phyloP scores from a whole-genome alignment of 2,113 vertebrate species.

The Xerus inauris region DNA sequence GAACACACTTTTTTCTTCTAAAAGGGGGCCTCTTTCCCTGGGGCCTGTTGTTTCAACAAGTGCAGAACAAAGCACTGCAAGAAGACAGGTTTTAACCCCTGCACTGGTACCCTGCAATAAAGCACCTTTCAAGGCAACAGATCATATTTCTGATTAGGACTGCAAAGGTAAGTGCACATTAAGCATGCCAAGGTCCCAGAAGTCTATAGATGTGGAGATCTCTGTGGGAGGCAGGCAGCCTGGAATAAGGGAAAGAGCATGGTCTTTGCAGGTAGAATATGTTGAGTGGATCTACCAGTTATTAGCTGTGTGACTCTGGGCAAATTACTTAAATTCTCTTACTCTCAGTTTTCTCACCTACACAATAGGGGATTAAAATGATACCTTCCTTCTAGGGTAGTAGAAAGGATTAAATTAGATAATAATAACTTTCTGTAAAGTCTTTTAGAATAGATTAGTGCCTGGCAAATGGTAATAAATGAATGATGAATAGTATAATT shows the following conservation, averaged over 20 bases:
- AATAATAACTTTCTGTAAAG: conserved; percentile 14
- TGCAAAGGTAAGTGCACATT: neutral
- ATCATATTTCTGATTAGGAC: conserved; percentile 54
- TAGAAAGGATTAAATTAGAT: conserved; percentile 44
- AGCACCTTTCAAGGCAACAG: conserved; percentile 59
- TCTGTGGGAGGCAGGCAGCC: neutral
- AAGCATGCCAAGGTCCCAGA: conserved; percentile 24
- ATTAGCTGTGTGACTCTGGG: neutral
- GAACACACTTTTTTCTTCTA: neutral
- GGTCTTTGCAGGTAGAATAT: conserved; percentile 39
- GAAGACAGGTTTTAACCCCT: neutral
- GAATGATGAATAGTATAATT: neutral
- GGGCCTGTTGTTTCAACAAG: conserved; percentile 57
- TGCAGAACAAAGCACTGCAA: conserved; percentile 53
- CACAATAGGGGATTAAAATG: conserved; percentile 3
- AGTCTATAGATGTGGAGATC: conserved; percentile 16
- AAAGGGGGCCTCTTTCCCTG: conserved; percentile 36
- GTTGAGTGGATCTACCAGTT: neutral
- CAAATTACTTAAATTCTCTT: conserved; percentile 18
- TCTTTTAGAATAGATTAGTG: conserved; percentile 30
- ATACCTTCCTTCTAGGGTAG: neutral
- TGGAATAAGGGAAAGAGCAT: conserved; percentile 5
- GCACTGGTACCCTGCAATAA: conserved; percentile 30
- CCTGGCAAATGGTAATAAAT: conserved; percentile 33
- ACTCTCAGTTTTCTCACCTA: neutral